Conservation (phyloP, 2,888 invertebrate genomes). For the Xestia sexstrigata region DNA sequence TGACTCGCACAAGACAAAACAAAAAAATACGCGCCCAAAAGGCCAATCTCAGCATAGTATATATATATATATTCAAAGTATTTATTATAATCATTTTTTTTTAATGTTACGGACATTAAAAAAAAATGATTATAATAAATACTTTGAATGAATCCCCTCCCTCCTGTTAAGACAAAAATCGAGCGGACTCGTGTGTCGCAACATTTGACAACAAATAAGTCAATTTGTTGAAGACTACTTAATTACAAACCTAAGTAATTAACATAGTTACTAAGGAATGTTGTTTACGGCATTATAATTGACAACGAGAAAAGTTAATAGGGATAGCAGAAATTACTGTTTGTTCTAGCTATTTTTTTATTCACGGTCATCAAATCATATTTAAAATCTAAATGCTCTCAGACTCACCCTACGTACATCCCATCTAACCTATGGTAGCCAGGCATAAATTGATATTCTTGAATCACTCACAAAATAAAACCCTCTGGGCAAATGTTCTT, state of each 20-base stretch:
- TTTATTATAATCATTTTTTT: too few species aligned
- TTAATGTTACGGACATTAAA: too few species aligned
- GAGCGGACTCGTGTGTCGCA: not conserved
- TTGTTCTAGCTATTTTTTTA: conserved; percentile 5
- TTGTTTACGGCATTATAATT: conserved; percentile 47
- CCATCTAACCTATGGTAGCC: not conserved
- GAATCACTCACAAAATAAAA: not conserved
- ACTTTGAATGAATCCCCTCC: not conserved
- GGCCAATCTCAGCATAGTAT: too few species aligned
- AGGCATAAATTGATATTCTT: too few species aligned
- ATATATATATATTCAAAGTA: too few species aligned
- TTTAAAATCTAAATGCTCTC: conserved; percentile 1
- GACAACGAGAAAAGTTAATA: conserved; percentile 29
- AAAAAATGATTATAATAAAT: too few species aligned
- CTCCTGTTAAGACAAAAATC: not conserved
- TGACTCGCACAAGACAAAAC: too few species aligned
- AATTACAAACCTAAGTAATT: conserved; percentile 52
- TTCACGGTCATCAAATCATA: conserved; percentile 1
- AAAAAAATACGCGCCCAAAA: too few species aligned
- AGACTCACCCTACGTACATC: not conserved
- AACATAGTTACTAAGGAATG: conserved; percentile 45
- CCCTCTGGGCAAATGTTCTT: not conserved
- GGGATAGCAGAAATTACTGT: conserved; percentile 6
- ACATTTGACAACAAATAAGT: conserved; percentile 23
- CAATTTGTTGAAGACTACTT: conserved; percentile 32